Evolutionary conservation across 2,888 invertebrate genomes (phyloP).

Genomic region (Eubasilissa splendida): DNA sequence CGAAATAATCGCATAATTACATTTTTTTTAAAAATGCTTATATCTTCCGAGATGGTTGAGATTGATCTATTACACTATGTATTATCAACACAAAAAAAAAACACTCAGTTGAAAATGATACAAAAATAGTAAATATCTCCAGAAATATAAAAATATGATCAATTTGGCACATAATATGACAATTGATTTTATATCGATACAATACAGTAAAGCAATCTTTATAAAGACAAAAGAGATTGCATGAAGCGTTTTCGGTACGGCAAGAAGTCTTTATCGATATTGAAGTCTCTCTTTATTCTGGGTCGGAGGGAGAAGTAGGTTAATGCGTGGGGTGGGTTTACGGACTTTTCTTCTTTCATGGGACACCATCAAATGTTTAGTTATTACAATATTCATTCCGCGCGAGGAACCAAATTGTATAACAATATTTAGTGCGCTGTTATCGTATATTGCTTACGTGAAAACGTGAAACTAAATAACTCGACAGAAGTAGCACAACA

Average conservation of each 20-base stretch:
- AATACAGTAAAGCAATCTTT: background rate
- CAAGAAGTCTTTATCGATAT: constrained; percentile 28
- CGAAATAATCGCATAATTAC: no score
- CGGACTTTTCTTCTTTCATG: background rate
- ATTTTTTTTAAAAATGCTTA: no score
- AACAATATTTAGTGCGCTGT: background rate
- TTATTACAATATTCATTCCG: background rate
- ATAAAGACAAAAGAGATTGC: constrained; percentile 4
- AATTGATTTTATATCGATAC: background rate
- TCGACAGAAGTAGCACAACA: no score
- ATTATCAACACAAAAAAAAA: no score
- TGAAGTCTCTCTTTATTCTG: constrained; percentile 12
- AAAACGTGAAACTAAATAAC: background rate
- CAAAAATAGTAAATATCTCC: no score
- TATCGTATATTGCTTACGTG: background rate
- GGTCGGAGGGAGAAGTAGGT: constrained; percentile 6
- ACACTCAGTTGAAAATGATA: no score
- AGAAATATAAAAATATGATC: no score
- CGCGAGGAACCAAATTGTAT: background rate
- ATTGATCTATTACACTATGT: no score
- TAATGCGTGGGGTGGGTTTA: constrained; percentile 24
- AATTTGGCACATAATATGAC: no score
- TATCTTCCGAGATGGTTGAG: no score
- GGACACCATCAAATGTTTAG: background rate
- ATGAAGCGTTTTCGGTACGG: background rate